phyloP scores from a whole-genome alignment of 2,888 invertebrate species.

The Thymelicus sylvestris region DNA sequence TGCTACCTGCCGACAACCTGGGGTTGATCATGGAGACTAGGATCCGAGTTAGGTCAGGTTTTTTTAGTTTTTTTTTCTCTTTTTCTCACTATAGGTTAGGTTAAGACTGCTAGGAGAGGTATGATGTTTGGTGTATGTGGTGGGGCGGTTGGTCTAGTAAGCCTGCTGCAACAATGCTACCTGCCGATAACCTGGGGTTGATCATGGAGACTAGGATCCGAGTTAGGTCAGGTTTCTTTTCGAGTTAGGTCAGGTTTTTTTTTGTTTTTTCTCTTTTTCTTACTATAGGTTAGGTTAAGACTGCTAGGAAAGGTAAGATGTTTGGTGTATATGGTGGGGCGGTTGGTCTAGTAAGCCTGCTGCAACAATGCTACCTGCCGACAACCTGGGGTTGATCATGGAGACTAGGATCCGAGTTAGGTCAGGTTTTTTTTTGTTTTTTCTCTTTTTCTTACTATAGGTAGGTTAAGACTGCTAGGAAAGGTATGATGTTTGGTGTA shows the following conservation, averaged over 20 bases:
- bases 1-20: constrained; percentile 98
- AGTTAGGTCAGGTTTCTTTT: too few relatives aligned
- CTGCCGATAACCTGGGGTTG: constrained; percentile 97
- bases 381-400: constrained; percentile 98
- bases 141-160: constrained; percentile 83
- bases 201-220: constrained; percentile 95
- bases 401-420: constrained; percentile 88
- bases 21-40: constrained; percentile 97
- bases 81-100: too few relatives aligned
- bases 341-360: constrained; percentile 87
- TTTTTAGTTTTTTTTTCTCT: too few relatives aligned
- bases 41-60: constrained; percentile 57
- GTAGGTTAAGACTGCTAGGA: too few relatives aligned
- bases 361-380: constrained; percentile 94
- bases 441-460: too few relatives aligned
- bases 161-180: constrained; percentile 91
- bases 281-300: constrained; percentile 67
- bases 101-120: constrained; percentile 91
- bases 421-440: too few relatives aligned
- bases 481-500: too few relatives aligned
- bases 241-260: too few relatives aligned
- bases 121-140: not conserved
- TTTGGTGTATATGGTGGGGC: too few relatives aligned
- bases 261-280: too few relatives aligned
- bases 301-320: constrained; percentile 88